phyloP scores from a whole-genome alignment of 2,888 invertebrate species.

The Macrophya annulata region DNA sequence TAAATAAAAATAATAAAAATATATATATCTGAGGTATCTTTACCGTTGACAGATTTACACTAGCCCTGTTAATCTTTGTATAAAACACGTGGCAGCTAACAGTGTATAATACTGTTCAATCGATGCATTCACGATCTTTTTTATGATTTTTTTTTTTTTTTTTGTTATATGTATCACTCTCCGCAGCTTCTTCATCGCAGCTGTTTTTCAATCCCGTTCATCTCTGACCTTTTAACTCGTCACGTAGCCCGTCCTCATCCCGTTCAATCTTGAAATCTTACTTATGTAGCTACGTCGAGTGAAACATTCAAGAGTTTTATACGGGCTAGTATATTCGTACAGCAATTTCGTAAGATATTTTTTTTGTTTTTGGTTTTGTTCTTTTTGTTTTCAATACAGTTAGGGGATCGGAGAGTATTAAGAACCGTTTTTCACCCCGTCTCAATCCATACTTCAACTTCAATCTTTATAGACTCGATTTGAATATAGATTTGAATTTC shows the following conservation, averaged over 20 bases:
- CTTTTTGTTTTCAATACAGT: background rate
- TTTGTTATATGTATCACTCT: background rate
- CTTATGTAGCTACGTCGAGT: background rate
- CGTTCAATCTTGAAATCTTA: slow-evolving; percentile 40
- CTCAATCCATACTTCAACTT: background rate
- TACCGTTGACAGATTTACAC: slow-evolving; percentile 32
- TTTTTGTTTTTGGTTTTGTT: background rate
- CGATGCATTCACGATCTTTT: slow-evolving; percentile 27
- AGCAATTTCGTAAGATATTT: background rate
- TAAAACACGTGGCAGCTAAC: slow-evolving; percentile 6
- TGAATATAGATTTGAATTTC: slow-evolving; percentile 13
- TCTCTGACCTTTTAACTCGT: slow-evolving; percentile 53
- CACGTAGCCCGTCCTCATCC: slow-evolving; percentile 47
- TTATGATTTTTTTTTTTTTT: background rate
- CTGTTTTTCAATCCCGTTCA: slow-evolving; percentile 35
- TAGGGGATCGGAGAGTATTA: background rate
- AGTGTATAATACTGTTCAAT: slow-evolving; percentile 34
- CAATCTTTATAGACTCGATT: background rate
- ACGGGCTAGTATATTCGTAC: background rate
- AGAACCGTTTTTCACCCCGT: background rate
- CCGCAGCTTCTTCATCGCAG: slow-evolving; percentile 1
- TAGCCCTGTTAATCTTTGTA: background rate
- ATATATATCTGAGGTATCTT: background rate
- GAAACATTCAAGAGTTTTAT: slow-evolving; percentile 15
- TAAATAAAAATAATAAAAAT: background rate